phyloP scores from a whole-genome alignment of 2,888 invertebrate genomes.

The Leucozona laternaria region DNA sequence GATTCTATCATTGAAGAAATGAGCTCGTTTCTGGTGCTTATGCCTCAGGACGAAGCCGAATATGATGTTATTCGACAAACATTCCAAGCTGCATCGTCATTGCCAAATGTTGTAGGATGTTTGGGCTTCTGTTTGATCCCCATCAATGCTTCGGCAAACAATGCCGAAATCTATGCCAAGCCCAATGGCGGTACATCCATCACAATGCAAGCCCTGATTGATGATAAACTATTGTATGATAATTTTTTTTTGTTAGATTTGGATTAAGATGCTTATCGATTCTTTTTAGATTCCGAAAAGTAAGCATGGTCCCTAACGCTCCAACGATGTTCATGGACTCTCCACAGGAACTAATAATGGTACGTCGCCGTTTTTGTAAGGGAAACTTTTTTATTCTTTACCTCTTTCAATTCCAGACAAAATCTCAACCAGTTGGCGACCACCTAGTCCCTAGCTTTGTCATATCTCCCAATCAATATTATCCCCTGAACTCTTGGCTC shows the following conservation, averaged over 20 bases:
- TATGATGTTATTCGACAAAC: conserved; percentile 78
- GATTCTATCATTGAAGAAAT: conserved; percentile 79
- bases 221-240: conserved; percentile 79
- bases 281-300: conserved; percentile 79
- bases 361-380: conserved; percentile 10
- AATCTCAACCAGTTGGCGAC: conserved; percentile 77
- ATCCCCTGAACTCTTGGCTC: conserved; percentile 81
- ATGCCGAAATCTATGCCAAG: conserved; percentile 74
- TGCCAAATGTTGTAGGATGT: conserved; percentile 81
- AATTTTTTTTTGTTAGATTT: background rate
- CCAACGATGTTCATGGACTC: conserved; percentile 78
- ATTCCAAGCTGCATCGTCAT: conserved; percentile 80
- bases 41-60: conserved; percentile 79
- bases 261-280: background rate
- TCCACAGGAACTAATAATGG: conserved; percentile 78
- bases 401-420: conserved; percentile 35
- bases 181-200: conserved; percentile 76
- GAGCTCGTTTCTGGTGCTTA: conserved; percentile 77
- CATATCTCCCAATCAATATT: conserved; percentile 79
- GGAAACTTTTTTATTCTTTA: background rate
- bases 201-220: conserved; percentile 81
- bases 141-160: conserved; percentile 76
- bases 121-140: conserved; percentile 80
- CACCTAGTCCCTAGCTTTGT: conserved; percentile 79
- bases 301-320: conserved; percentile 78